Evolutionary conservation across 2,797 vertebrate species (phyloP), one percentile per base, ranked within the genome.

Genomic region (Neomorphus geoffroyi): DNA sequence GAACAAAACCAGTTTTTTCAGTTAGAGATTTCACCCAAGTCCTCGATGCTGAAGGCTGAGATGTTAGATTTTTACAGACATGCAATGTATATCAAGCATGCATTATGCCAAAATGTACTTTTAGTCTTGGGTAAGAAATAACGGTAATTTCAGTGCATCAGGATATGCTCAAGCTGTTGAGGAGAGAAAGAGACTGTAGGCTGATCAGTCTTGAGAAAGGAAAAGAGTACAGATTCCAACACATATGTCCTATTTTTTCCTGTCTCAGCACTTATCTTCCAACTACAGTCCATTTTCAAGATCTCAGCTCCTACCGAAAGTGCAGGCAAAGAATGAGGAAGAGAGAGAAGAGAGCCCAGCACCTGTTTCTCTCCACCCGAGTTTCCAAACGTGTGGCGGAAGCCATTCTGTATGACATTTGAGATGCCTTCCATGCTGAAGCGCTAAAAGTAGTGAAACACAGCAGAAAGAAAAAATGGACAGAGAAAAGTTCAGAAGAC

Each of bases 401-500:
- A 98, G 98, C 99, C 99, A 98, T 99, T 99, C 98, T 99, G 99
- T 98, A 99, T 99, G 98, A 99, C 99, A 98, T 98, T 98, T 98
- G 99, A 99, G 96, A 99, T 98, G 97, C 98, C 99, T 98, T 99
- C 99, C 99, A 99, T 98, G 98, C 99, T 99, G 99, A 99, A 99
- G 98, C 98, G 98, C 99, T 99, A 98, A 54, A 98, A 89, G 97
- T 95, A 94, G 97, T 97, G 93, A 96, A 92, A 88, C 88, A 75
- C 10, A 90, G 97, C 93, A 93, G 91, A 95, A 97, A 94, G 96
- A 96, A 95, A 96, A 93, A 93, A 86, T 65, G 96, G 96, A 97
- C 95, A 97, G 93, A 98, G 95, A 98, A 96, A 98, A 97, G 95
- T 97, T 97, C 96, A 97, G 88, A 75, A 98, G 93, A 88, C 96